These are phyloP conservation scores for Dysmachus trigonus DNA, from an alignment of 2,888 invertebrate genomes.

Conservation along the genomic window DNA sequence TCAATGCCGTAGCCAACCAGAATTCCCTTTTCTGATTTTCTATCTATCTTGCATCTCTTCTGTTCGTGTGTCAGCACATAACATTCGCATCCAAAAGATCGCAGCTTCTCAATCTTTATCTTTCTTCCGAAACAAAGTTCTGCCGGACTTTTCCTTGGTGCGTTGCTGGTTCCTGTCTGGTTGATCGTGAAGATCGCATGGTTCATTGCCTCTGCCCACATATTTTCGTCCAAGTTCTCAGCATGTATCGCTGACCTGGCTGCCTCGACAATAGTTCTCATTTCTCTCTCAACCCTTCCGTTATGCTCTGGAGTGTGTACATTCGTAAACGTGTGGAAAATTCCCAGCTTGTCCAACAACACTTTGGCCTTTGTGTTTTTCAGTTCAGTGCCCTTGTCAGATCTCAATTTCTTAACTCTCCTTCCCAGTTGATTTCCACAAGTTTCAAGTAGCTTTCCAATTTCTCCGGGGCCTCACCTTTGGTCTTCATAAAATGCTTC, in stretches of 20 bases:
- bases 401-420: no score
- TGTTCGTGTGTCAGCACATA: not conserved
- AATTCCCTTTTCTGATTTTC: no score
- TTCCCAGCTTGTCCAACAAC: no score
- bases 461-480: no score
- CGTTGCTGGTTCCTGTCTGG: not conserved
- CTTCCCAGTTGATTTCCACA: no score
- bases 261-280: not conserved
- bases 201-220: no score
- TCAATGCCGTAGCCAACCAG: no score
- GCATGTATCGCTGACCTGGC: not conserved
- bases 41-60: not conserved
- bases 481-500: no score
- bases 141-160: not conserved
- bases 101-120: not conserved
- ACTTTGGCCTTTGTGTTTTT: no score
- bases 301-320: not conserved
- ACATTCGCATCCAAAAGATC: not conserved
- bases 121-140: not conserved
- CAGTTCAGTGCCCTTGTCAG: no score
- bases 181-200: not conserved
- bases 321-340: not conserved
- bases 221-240: not conserved
- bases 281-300: not conserved
- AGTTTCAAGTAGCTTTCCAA: no score